phyloP scores from a whole-genome alignment of 2,888 invertebrate species.

The Microdon myrmicae region DNA sequence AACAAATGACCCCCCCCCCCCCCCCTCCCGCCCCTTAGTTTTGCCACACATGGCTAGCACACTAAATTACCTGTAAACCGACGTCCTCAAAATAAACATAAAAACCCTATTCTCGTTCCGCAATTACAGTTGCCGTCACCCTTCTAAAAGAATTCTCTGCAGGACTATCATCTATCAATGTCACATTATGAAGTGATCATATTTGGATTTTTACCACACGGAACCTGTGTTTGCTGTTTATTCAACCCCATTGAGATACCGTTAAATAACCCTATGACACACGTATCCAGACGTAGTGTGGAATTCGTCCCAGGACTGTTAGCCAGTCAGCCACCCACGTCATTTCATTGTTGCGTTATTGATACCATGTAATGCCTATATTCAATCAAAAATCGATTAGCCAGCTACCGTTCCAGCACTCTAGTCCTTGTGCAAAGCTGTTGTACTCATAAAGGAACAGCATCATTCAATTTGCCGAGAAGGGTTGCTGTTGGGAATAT shows the following conservation, averaged over 20 bases:
- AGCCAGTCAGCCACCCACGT: conserved; percentile 32
- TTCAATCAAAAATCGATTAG: conserved; percentile 68
- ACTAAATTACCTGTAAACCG: conserved; percentile 35
- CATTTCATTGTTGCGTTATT: conserved; percentile 50
- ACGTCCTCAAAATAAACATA: conserved; percentile 1
- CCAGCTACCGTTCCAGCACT: conserved; percentile 46
- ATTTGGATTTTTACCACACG: conserved; percentile 65
- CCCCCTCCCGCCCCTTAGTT: too few species aligned
- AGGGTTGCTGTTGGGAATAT: conserved; percentile 38
- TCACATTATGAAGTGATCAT: conserved; percentile 68
- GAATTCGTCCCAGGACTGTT: conserved; percentile 33
- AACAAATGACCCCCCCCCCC: too few species aligned
- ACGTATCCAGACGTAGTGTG: conserved; percentile 25
- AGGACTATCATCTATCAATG: conserved; percentile 64
- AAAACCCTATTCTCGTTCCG: conserved; percentile 8
- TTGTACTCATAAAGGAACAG: conserved; percentile 7
- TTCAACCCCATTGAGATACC: conserved; percentile 47
- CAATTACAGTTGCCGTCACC: conserved; percentile 16
- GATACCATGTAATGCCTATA: conserved; percentile 57
- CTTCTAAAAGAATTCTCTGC: too few species aligned
- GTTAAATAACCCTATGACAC: conserved; percentile 51
- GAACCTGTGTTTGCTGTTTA: conserved; percentile 52
- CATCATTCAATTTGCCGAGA: conserved; percentile 15
- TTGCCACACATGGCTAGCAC: conserved; percentile 15
- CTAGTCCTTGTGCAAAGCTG: conserved; percentile 5